Evolutionary conservation across 2,797 vertebrate species (phyloP), one percentile per base, ranked within the genome.

Genomic region (Mormyrops boulengeri): DNA sequence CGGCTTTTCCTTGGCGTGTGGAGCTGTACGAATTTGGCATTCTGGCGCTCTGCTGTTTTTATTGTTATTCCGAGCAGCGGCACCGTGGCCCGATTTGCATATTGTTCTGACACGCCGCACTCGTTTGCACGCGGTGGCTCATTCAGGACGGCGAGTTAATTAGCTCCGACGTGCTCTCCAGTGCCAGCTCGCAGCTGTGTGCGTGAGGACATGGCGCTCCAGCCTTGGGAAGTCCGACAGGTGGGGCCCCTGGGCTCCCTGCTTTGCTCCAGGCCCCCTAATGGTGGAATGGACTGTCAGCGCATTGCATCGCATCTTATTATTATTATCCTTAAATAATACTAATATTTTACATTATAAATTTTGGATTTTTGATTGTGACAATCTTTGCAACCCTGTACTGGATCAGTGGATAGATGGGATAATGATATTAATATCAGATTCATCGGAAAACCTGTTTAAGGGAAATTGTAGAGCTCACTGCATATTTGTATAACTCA

Each of bases 61-160:
- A 50, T 89, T 44, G 89, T 60, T 11, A 41, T n/a, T 22, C 90
- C 88, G 91, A 91, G 92, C 93, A 93, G 91, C 92, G 92, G 41
- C 92, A 91, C 44, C 4, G 66, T 84, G 1, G 9, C 87, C 34
- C 57, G 77, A 50, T 73, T 91, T 89, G 49, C 60, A n/a, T 60
- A 89, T 34, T 90, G 92, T 91, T 91, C 90, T 52, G 91, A 90
- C 92, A 90, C 90, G 93, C 95, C 94, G 94, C 92, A 93, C 90
- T 90, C 91, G 85, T 94, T 91, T 85, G 89, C 93, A 91, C 93
- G 87, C 90, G 92, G 92, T 93, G 90, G 93, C 94, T 93, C 94
- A 92, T 93, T 94, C 92, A 90, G 92, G 88, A 93, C 93, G 92
- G 91, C 60, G 91, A 94, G 92, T 94, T 95, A 95, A 95, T 95